Conservation (phyloP, 2,888 invertebrate species). For the Schrankia costaestrigalis region DNA sequence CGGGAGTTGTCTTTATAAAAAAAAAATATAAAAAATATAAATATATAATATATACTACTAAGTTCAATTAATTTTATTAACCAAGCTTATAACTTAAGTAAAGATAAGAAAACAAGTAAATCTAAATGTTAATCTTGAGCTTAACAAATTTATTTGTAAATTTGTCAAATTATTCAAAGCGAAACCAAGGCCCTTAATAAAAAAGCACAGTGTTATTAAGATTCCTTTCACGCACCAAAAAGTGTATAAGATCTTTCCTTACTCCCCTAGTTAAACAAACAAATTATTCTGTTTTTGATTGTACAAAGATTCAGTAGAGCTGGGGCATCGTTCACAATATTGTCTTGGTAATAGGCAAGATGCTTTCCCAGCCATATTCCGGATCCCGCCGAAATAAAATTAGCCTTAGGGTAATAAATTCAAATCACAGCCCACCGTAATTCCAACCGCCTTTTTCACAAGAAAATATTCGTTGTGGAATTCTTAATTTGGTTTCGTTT, state of each 20-base stretch:
- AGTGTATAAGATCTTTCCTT: slow-evolving; percentile 21
- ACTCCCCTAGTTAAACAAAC: slow-evolving; percentile 35
- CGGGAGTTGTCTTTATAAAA: too few species aligned
- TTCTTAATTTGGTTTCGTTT: slow-evolving; percentile 73
- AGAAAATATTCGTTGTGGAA: slow-evolving; percentile 67
- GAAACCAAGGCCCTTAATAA: slow-evolving; percentile 13
- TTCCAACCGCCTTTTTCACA: slow-evolving; percentile 70
- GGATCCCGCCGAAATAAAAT: slow-evolving; percentile 67
- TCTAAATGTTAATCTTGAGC: neutral
- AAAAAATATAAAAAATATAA: too few species aligned
- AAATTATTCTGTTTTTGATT: slow-evolving; percentile 49
- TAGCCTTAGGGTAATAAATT: slow-evolving; percentile 75
- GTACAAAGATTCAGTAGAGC: slow-evolving; percentile 50
- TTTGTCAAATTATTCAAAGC: slow-evolving; percentile 2
- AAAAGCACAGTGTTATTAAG: slow-evolving; percentile 16
- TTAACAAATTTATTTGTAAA: too few species aligned
- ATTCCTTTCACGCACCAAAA: slow-evolving; percentile 27
- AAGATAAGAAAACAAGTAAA: too few species aligned
- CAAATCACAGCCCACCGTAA: slow-evolving; percentile 74
- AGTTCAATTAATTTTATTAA: too few species aligned
- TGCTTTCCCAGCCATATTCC: slow-evolving; percentile 47
- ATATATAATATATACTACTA: too few species aligned
- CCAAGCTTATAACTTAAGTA: too few species aligned
- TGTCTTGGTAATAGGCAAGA: slow-evolving; percentile 57
- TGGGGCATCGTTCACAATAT: slow-evolving; percentile 56